Base-by-base conservation (phyloP, 2,797 vertebrate species). In the Melanotaenia parkinsoni region DNA sequence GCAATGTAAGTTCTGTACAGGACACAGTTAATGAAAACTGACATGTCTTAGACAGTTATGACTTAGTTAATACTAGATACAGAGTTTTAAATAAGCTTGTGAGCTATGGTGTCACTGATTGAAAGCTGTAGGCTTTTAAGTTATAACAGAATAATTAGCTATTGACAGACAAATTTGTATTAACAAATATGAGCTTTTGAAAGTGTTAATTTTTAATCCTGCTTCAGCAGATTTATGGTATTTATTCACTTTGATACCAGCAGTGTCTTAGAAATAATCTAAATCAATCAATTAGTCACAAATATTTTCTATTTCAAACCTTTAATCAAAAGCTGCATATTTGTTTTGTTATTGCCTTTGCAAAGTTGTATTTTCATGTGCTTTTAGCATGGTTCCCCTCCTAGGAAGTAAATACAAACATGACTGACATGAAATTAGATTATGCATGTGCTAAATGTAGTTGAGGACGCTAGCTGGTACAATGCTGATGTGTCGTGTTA, bases 51-150 rank as follows among this genome's bases (percentile, higher is more conserved):
- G 45, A 58, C 1, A 43, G 30, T 37, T 59, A 11, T 75, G 40
- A 26, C 53, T 70, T 33, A n/a, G 7, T 47, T 32, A 58, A 33
- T n/a, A 14, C n/a, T 61, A 54, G 43, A 62, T 72, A 32, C 45
- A 18, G 20, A 58, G 22, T 43, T 26, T 12, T 30, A 63, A 37
- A 75, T 12, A 38, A 26, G 33, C 7, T 40, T 26, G 20, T 6
- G 53, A 56, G 13, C 43, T 67, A n/a, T 33, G 14, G 22, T 40
- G 37, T 18, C 47, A 58, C 12, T 38, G 58, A 47, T 33, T 45
- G 37, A 35, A 37, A 1, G 50, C 63, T 68, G n/a, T 22, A 75
- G 56, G 33, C 47, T 16, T 63, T 38, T 3, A 37, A 32, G 16
- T 8, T n/a, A 10, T 18, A 4, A 47, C 45, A 47, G 45, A 47